Base-by-base conservation (phyloP, 1,140 invertebrate genomes). In the Ceratosolen solmsi region DNA sequence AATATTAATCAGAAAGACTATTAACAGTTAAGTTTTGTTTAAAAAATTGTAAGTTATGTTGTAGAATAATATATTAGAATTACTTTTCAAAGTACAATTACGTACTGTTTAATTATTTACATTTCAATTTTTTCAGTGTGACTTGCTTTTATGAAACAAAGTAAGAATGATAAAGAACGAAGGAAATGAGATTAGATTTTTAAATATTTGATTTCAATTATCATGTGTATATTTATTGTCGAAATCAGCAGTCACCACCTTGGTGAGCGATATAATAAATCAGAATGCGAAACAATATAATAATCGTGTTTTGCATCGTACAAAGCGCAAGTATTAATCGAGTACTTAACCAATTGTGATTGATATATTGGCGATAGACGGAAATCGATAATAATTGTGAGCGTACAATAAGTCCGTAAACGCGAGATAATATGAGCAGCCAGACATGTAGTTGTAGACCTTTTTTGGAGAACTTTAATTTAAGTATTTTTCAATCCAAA, bases 381-480 rank as follows among this genome's bases (percentile, higher is more conserved):
- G 63, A 82, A 49, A 76, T 49, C 80, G 73, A 76, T 82, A 82
- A 76, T 82, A 82, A 82, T 82, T 82, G 80, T 82, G 80, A 77
- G 51, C 80, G 75, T 78, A 82, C 75, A 82, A 82, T 78, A 82
- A 82, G 20, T 75, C 49, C 60, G 72, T 70, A 30, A 73, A 63
- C 25, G 68, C 49, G 63, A 79, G 5, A 71, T 79, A 27, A 49
- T 38, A 72, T 38, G 11, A 36, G 72, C 51, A 71, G 56, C 27
- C 75, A 71, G 49, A 81, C 5, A 70, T 54, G 33, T 41, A 56
- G 60, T 56, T 81, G 72, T 81, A 70, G 33, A 56, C 46, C 54
- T 38, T 81, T 20, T 65, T 33, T 33, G 20, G 20, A 51, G 17
- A 25, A 70, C 49, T 41, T 58, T 60, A 30, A 36, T 46, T 76